phyloP scores from a whole-genome alignment of 1,140 invertebrate genomes.

The Drosophila kanapiae region DNA sequence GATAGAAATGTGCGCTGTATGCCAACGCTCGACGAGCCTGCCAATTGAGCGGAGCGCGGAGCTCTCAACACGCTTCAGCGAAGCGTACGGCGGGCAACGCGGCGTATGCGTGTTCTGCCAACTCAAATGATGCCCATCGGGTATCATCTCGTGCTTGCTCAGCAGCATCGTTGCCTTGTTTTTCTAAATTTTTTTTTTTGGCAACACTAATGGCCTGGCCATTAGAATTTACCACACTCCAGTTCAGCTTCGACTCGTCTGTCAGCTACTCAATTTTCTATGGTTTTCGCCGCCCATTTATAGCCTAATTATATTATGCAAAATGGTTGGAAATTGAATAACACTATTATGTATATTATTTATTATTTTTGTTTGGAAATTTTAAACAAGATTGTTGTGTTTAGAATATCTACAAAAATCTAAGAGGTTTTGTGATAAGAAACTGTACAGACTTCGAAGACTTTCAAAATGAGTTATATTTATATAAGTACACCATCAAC shows the following conservation, averaged over 20 bases:
- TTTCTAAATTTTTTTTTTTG: constrained; percentile 20
- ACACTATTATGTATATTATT: not conserved
- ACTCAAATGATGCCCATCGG: constrained; percentile 59
- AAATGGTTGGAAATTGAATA: not conserved
- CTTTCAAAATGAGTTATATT: not conserved
- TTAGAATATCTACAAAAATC: not conserved
- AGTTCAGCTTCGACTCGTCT: constrained; percentile 32
- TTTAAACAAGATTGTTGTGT: not conserved
- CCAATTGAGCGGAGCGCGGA: constrained; percentile 74
- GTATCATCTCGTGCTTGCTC: constrained; percentile 12
- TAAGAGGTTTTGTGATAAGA: not conserved
- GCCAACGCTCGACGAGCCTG: constrained; percentile 67
- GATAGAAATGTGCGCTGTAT: constrained; percentile 21
- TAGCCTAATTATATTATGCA: constrained; percentile 14
- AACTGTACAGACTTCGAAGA: not conserved
- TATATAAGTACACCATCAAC: too few species aligned
- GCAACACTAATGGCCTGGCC: constrained; percentile 45
- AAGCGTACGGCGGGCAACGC: constrained; percentile 67
- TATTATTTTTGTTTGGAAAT: not conserved
- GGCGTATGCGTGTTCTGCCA: constrained; percentile 74
- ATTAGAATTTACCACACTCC: constrained; percentile 45
- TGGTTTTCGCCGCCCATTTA: constrained; percentile 25
- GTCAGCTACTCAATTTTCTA: constrained; percentile 38
- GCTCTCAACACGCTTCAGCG: constrained; percentile 80
- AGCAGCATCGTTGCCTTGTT: not conserved